phyloP scores from a whole-genome alignment of 2,888 invertebrate species.

The Acleris sparsana region DNA sequence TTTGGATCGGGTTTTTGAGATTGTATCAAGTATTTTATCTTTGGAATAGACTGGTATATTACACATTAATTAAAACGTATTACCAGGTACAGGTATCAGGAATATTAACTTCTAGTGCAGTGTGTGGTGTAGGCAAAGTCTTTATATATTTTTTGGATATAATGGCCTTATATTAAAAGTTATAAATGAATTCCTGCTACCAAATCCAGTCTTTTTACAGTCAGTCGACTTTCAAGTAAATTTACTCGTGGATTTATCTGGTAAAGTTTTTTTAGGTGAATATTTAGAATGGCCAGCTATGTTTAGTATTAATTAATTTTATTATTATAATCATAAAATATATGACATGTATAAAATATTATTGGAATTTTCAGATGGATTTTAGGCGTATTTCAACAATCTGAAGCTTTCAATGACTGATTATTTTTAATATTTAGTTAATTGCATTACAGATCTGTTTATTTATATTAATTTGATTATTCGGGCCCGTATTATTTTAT shows the following conservation, averaged over 20 bases:
- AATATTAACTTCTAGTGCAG: too few species aligned
- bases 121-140: too few species aligned
- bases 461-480: slow-evolving; percentile 41
- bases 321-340: slow-evolving; percentile 40
- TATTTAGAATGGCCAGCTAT: slow-evolving; percentile 22
- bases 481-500: slow-evolving; percentile 57
- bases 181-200: too few species aligned
- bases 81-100: too few species aligned
- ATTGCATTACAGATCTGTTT: slow-evolving; percentile 66
- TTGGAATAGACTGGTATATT: too few species aligned
- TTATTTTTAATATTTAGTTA: slow-evolving; percentile 52
- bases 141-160: too few species aligned
- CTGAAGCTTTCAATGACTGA: slow-evolving; percentile 82
- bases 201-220: too few species aligned
- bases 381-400: slow-evolving; percentile 75
- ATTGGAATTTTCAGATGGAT: slow-evolving; percentile 78
- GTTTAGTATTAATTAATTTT: slow-evolving; percentile 29
- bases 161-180: too few species aligned
- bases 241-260: too few species aligned
- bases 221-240: too few species aligned
- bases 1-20: slow-evolving; percentile 13
- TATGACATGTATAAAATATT: slow-evolving; percentile 53
- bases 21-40: not conserved
- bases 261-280: too few species aligned
- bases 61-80: too few species aligned